Base-by-base conservation (phyloP, 2,888 invertebrate genomes). In the Lithophane socia region DNA sequence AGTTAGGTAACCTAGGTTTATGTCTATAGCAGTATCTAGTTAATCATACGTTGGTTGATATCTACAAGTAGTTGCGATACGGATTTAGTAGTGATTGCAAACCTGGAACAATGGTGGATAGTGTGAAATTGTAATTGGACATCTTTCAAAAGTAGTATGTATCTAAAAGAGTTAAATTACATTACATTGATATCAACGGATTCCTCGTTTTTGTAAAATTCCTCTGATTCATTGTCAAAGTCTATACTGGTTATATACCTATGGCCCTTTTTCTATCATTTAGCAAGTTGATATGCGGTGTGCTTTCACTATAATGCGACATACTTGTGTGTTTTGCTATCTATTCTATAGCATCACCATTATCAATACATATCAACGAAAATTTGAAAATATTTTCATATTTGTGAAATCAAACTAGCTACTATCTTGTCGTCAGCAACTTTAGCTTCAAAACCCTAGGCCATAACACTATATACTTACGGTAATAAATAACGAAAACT, bases 401-500 rank as follows among this genome's bases (percentile, higher is more conserved):
- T 0, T 60, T 13, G 2, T 42, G 24, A 24, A 67, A 60, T 16
- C 3, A 63, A 65, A 49, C 12, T 4, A 64, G 21, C 52, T 49
- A 2, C 8, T 47, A 75, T 44, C 21, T 21, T 42, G 1, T n/a
- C 24, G n/a, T 60, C 47, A 18, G n/a, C 13, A 67, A 0, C 37
- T 44, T 1, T 54, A 49, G 44, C 61, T 68, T 65, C 61, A 63
- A 68, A 77, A 10, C 52, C 21, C 49, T 69, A 77, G 12, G 54
- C 69, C 54, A 75, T 71, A 70, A 58, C 2, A 37, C 37, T 70
- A 67, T n/a, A 67, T 77, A 80, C 37, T 58, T 56, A 58, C 71
- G 24, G 58, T 65, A 69, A 76, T 86, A 85, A 86, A 86, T 72
- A 76, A 73, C n/a, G 3, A 12, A 54, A 47, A 75, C 65, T 86